Evolutionary conservation across 2,113 vertebrate species (phyloP).

Genomic region (Pseudorasbora parva): DNA sequence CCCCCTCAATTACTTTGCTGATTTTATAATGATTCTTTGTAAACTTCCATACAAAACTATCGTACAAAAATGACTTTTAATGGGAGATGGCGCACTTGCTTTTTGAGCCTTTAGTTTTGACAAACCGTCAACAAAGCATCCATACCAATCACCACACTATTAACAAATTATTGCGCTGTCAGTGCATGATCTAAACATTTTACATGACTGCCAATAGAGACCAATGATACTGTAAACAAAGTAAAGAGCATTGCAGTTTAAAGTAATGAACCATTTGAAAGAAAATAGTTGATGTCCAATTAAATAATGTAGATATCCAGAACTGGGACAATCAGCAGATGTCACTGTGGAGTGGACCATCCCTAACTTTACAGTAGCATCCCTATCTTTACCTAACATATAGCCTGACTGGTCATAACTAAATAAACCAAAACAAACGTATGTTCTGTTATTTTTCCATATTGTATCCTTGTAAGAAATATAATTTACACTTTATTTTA

Average conservation of each 20-base stretch:
- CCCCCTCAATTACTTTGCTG: neutral
- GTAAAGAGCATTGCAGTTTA: neutral
- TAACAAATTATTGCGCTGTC: neutral
- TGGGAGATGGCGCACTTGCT: neutral
- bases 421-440: neutral
- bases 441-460: neutral
- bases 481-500: no score
- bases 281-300: neutral
- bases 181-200: neutral
- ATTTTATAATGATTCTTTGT: neutral
- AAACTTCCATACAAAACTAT: neutral
- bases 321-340: slow-evolving; percentile 74
- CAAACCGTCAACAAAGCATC: neutral
- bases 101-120: neutral
- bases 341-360: slow-evolving; percentile 75
- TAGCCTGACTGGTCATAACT: neutral
- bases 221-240: neutral
- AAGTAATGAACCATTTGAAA: neutral
- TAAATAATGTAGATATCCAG: neutral
- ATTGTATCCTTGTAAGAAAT: neutral
- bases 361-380: slow-evolving; percentile 42
- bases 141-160: neutral
- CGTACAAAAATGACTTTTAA: neutral
- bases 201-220: neutral
- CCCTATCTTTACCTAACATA: neutral